Conservation (phyloP, 2,888 invertebrate genomes). For the Xestia xanthographa region DNA sequence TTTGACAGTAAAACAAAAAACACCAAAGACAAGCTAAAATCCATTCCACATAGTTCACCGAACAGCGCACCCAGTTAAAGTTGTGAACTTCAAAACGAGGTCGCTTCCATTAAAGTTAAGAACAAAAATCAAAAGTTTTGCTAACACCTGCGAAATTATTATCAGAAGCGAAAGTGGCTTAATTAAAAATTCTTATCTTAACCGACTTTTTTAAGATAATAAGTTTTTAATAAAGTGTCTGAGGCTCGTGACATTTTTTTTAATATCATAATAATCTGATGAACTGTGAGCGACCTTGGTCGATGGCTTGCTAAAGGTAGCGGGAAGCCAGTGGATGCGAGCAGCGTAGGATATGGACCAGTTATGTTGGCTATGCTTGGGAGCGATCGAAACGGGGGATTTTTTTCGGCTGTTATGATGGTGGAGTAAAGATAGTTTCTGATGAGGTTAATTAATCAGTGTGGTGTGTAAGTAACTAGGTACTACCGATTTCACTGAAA, state of each 20-base stretch:
- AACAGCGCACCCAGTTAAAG: conserved; percentile 39
- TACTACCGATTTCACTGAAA: too few relatives aligned
- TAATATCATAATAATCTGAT: conserved; percentile 1
- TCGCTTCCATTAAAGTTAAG: conserved; percentile 46
- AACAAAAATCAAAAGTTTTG: conserved; percentile 52
- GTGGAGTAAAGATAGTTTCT: background rate
- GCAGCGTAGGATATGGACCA: too few relatives aligned
- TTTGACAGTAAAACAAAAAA: background rate
- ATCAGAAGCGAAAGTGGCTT: conserved; percentile 36
- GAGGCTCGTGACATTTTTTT: conserved; percentile 9
- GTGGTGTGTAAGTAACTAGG: background rate
- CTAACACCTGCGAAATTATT: conserved; percentile 55
- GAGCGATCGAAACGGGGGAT: background rate
- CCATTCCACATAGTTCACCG: conserved; percentile 15
- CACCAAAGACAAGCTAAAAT: background rate
- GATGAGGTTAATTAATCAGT: background rate
- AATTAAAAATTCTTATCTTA: conserved; percentile 57
- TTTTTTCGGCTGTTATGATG: background rate
- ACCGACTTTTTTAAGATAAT: conserved; percentile 30
- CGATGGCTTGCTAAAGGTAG: background rate
- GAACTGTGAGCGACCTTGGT: background rate
- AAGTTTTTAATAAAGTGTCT: conserved; percentile 32
- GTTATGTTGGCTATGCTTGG: background rate
- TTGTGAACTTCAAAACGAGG: conserved; percentile 37
- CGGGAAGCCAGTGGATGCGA: rapidly evolving